A percentile compares a stretch with the other conserved stretches of the same genome.
Evolutionary conservation across 2,888 invertebrate genomes (phyloP).

Genomic region (Dynastes hyllus): DNA sequence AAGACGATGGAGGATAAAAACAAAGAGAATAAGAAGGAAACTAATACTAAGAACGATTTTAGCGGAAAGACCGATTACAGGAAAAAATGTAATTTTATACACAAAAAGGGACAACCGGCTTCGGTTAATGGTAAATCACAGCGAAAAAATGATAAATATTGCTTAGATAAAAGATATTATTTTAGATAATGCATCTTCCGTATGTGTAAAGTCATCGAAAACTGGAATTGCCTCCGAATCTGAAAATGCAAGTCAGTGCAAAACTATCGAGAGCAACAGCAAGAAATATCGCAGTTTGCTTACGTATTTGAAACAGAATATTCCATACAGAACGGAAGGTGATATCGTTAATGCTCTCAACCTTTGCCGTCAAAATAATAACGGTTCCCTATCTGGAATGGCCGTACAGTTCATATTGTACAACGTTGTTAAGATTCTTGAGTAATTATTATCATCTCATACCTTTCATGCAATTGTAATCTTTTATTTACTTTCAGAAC

Average conservation of each 20-base stretch:
- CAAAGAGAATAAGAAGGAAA: background rate
- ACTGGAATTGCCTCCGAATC: background rate
- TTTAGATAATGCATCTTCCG: constrained; percentile 11
- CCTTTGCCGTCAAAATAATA: constrained; percentile 29
- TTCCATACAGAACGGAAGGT: constrained; percentile 18
- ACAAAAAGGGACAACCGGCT: constrained; percentile 6
- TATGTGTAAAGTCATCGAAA: background rate
- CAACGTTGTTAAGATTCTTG: constrained; percentile 27
- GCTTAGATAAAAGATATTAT: background rate
- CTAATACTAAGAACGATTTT: constrained; percentile 4
- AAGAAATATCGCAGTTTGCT: constrained; percentile 21
- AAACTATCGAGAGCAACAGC: background rate
- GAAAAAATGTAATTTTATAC: constrained; percentile 41
- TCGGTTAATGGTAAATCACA: background rate
- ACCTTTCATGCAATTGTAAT: background rate
- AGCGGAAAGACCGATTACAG: constrained; percentile 41
- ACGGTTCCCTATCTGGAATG: constrained; percentile 29
- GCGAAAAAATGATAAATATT: background rate
- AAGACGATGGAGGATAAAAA: background rate
- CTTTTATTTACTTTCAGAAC: constrained; percentile 5
- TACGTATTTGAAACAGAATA: constrained; percentile 28
- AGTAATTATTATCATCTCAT: background rate
- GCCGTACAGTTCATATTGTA: constrained; percentile 34
- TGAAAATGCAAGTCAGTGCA: constrained; percentile 9
- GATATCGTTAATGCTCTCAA: constrained; percentile 30